Evolutionary conservation across 2,797 vertebrate species (phyloP), one percentile per base, ranked within the genome.

Genomic region (Arrhamphus sclerolepis): DNA sequence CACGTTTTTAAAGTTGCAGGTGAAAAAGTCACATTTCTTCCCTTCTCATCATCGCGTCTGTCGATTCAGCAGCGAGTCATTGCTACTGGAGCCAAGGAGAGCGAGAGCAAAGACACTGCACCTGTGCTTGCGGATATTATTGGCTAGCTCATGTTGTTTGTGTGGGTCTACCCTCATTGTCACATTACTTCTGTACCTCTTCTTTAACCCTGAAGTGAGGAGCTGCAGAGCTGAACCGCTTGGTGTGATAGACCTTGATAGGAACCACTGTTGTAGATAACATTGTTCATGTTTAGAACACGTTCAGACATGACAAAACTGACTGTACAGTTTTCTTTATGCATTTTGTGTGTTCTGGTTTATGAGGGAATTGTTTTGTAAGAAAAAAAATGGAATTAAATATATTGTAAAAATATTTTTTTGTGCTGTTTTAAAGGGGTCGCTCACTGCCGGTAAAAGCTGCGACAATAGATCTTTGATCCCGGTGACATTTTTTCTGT

Each of bases 311-410:
- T 84, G 77, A 81, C 77, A 61, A 85, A 82, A 82, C 80, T 79
- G 71, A 88, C 87, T 93, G 91, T 92, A 92, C 87, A 92, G 90
- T 89, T 91, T 91, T 89, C 83, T 87, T 90, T 91, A 90, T 89
- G 86, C 87, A 89, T 90, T 91, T 89, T 92, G 81, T 91, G 90
- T 92, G 88, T 92, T 91, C 85, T 89, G 83, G 84, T 92, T 91
- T 92, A 91, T 84, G 86, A 88, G 83, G 83, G 81, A 92, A 87
- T 84, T 89, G 81, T 89, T 88, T 91, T 92, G 86, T 92, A 91
- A 88, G 82, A 90, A 91, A 86, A 63, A 82, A 88, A 85, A 84
- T 77, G 44, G 7, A 89, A 87, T 86, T 84, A 89, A 89, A 89
- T 82, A 82, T 84, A 86, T 75, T 81, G 86, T 83, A 78, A 88